phyloP scores from a whole-genome alignment of 2,888 invertebrate genomes.

The Pyrochroa serraticornis region DNA sequence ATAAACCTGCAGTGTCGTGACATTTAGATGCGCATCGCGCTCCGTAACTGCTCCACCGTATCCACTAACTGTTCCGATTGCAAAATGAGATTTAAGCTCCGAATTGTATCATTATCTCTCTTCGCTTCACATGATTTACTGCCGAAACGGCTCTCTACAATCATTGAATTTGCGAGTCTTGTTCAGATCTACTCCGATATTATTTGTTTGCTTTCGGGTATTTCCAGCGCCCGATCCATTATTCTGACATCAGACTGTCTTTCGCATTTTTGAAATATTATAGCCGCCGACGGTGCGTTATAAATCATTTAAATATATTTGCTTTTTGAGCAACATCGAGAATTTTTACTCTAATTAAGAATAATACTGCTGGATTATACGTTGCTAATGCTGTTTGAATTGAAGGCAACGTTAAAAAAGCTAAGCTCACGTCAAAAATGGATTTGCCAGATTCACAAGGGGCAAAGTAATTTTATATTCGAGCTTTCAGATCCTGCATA shows the following conservation, averaged over 20 bases:
- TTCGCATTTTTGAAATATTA: slow-evolving; percentile 29
- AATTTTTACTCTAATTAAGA: slow-evolving; percentile 18
- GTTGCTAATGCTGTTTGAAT: no score
- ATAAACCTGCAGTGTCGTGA: slow-evolving; percentile 19
- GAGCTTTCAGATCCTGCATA: no score
- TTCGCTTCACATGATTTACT: slow-evolving; percentile 39
- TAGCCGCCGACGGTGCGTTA: slow-evolving; percentile 19
- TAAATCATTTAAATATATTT: slow-evolving; percentile 28
- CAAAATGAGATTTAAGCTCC: slow-evolving; percentile 36
- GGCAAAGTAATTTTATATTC: no score
- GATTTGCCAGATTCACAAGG: no score
- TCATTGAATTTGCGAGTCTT: slow-evolving; percentile 35
- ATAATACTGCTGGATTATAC: neutral
- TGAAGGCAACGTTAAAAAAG: no score
- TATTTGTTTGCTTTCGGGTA: slow-evolving; percentile 31
- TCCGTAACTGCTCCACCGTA: slow-evolving; percentile 11
- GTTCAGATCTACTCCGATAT: slow-evolving; percentile 30
- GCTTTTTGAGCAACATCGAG: slow-evolving; percentile 11
- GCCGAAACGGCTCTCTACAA: slow-evolving; percentile 31
- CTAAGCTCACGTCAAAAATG: no score
- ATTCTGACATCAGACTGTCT: slow-evolving; percentile 32
- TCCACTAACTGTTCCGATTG: slow-evolving; percentile 28
- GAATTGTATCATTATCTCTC: slow-evolving; percentile 39
- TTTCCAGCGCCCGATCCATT: slow-evolving; percentile 27
- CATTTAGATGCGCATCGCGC: slow-evolving; percentile 24